Evolutionary conservation across 2,797 vertebrate genomes (phyloP).

Genomic region (Siniperca undulata): DNA sequence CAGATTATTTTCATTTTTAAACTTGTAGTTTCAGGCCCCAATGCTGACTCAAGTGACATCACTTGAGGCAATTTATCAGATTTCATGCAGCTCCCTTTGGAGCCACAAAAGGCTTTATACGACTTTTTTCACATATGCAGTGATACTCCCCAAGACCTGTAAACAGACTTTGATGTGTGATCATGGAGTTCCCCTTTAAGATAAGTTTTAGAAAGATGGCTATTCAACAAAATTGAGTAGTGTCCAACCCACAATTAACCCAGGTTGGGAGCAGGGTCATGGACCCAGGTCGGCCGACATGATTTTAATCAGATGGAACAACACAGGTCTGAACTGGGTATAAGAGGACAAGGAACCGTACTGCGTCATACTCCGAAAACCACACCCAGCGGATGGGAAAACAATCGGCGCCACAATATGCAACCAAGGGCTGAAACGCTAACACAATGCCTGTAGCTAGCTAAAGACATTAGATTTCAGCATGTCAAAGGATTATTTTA

Average conservation of each 20-base stretch:
- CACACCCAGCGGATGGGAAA: too few relatives aligned
- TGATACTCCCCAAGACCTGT: background rate
- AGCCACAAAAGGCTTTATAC: background rate
- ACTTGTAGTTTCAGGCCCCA: too few relatives aligned
- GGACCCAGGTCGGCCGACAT: background rate
- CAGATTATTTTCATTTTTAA: too few relatives aligned
- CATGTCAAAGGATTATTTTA: too few relatives aligned
- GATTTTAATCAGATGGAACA: slow-evolving; percentile 7
- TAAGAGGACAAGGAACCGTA: background rate
- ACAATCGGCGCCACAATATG: too few relatives aligned
- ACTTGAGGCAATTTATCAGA: slow-evolving; percentile 5
- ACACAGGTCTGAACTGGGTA: background rate
- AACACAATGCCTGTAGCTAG: too few relatives aligned
- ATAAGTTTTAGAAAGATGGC: background rate
- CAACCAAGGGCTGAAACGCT: too few relatives aligned
- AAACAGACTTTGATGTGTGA: background rate
- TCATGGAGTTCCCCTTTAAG: background rate
- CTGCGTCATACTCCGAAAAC: too few relatives aligned
- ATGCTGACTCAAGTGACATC: background rate
- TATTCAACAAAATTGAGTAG: background rate
- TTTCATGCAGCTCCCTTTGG: background rate
- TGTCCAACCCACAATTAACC: background rate
- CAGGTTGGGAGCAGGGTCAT: background rate
- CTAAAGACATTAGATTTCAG: too few relatives aligned
- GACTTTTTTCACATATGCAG: background rate